Conservation (phyloP, 1,140 invertebrate species). For the Drosophila jambulina region DNA sequence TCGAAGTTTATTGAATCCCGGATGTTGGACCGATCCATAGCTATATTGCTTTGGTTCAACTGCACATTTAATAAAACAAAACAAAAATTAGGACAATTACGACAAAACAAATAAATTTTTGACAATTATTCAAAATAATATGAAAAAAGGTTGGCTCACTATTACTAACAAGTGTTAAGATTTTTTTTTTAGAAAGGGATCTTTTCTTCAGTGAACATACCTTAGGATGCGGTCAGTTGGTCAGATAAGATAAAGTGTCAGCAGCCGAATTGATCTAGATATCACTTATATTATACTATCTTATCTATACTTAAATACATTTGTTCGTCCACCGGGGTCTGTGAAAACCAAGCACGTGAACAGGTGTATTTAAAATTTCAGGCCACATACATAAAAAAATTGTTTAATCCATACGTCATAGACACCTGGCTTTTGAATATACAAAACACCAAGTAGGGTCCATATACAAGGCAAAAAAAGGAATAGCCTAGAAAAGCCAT, state of each 20-base stretch:
- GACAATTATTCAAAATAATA: constrained; percentile 6
- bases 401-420: not conserved
- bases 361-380: not conserved
- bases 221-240: not conserved
- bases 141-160: not conserved
- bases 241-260: not conserved
- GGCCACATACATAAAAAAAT: not conserved
- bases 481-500: not conserved
- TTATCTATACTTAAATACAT: not conserved
- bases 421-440: not conserved
- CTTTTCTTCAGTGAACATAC: not conserved
- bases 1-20: not conserved
- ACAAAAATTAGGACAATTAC: not conserved
- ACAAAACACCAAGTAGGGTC: not conserved
- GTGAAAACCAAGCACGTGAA: not conserved
- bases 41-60: no score
- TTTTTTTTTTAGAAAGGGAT: not conserved
- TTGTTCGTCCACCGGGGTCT: no score
- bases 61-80: constrained; percentile 1
- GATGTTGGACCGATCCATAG: constrained; percentile 11
- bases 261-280: not conserved
- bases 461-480: not conserved
- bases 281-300: not conserved
- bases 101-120: not conserved
- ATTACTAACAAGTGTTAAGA: not conserved